Evolutionary conservation across 2,888 invertebrate genomes (phyloP).

Genomic region (Trachelus tabidus): DNA sequence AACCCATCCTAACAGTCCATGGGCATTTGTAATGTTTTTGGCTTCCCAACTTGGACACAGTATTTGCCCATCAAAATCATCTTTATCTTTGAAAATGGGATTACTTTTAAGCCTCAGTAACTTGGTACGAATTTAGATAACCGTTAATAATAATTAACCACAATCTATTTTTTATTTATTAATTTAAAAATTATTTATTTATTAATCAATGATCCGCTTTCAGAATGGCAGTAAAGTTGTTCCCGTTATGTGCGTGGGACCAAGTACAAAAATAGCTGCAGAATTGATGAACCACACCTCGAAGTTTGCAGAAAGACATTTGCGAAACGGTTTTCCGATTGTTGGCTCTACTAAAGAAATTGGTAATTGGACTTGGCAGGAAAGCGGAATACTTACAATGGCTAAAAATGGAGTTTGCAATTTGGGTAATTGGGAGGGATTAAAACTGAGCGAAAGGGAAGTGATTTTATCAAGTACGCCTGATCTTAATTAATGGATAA

Average conservation of each 20-base stretch:
- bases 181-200: not conserved
- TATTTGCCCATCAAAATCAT: slow-evolving; percentile 11
- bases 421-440: slow-evolving; percentile 35
- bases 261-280: slow-evolving; percentile 18
- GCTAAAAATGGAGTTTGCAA: slow-evolving; percentile 38
- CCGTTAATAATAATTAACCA: not conserved
- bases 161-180: not conserved
- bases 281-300: slow-evolving; percentile 23
- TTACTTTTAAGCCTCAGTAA: slow-evolving; percentile 26
- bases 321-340: slow-evolving; percentile 19
- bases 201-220: not conserved
- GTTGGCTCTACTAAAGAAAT: slow-evolving; percentile 17
- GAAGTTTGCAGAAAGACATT: slow-evolving; percentile 22
- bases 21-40: slow-evolving; percentile 22
- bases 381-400: slow-evolving; percentile 34
- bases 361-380: slow-evolving; percentile 27
- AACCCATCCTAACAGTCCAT: slow-evolving; percentile 21
- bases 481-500: not conserved
- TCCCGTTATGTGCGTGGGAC: slow-evolving; percentile 28
- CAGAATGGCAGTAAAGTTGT: slow-evolving; percentile 21
- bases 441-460: slow-evolving; percentile 27
- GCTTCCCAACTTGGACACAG: slow-evolving; percentile 20
- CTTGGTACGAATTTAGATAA: slow-evolving; percentile 14
- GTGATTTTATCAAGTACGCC: slow-evolving; percentile 4
- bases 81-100: slow-evolving; percentile 25